A percentile compares a stretch with the other conserved stretches of the same genome.
These are phyloP conservation scores for Drosophila kurseongensis DNA, from an alignment of 1,140 invertebrate species.

Conservation along the genomic window DNA sequence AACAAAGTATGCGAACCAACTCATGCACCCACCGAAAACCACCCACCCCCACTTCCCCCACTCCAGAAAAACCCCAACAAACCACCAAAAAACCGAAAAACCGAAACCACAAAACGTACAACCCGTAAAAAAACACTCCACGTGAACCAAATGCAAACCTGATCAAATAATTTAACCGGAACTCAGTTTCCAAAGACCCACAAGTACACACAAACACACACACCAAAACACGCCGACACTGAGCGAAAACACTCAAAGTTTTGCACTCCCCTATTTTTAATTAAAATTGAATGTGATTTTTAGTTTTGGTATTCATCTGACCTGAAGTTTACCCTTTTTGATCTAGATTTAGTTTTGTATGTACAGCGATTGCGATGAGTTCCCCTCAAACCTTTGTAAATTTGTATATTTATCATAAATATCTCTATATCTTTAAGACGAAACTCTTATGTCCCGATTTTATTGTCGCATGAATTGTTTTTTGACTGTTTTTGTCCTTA, in stretches of 20 bases:
- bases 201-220: slow-evolving; percentile 34
- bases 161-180: slow-evolving; percentile 43
- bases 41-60: slow-evolving; percentile 15
- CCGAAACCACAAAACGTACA: slow-evolving; percentile 45
- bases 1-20: slow-evolving; percentile 83
- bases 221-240: slow-evolving; percentile 25
- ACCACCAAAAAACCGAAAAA: slow-evolving; percentile 15
- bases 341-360: slow-evolving; percentile 39
- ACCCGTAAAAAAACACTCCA: slow-evolving; percentile 35
- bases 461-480: slow-evolving; percentile 45
- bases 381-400: slow-evolving; percentile 37
- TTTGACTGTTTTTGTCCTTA: slow-evolving; percentile 43
- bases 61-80: slow-evolving; percentile 3
- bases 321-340: slow-evolving; percentile 44
- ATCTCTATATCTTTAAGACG: slow-evolving; percentile 10
- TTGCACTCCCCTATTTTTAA: slow-evolving; percentile 29
- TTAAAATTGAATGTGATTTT: slow-evolving; percentile 47
- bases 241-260: slow-evolving; percentile 31
- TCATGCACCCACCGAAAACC: slow-evolving; percentile 59
- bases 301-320: slow-evolving; percentile 22
- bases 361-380: slow-evolving; percentile 36
- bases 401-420: slow-evolving; percentile 27
- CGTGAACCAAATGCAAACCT: slow-evolving; percentile 38
- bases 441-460: slow-evolving; percentile 50
- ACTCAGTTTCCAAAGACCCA: slow-evolving; percentile 39